Evolutionary conservation across 2,113 vertebrate species (phyloP), one percentile per base, ranked within the genome.

Genomic region (Lepisosteus osseus): DNA sequence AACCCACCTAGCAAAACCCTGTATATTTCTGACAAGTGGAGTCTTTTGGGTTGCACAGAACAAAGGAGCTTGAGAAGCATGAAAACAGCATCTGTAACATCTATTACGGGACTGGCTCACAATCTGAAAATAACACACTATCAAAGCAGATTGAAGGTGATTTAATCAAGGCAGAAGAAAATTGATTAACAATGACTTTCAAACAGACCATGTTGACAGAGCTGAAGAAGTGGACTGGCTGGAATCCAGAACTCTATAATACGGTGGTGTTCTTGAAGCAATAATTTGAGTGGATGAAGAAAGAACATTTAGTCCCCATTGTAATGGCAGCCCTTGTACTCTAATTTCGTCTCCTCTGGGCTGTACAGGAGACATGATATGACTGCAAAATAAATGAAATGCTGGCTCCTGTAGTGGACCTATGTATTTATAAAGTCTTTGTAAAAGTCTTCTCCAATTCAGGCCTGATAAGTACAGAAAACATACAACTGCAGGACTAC

Each of bases 141-240:
- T 13, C 2, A 13, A 15, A 3, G 17, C 47, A 65, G 41, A 47
- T 64, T 12, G 54, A 40, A 64, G 54, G 15, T 65, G 70, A 54
- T 71, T 71, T 55, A 71, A 65, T 64, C 63, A 65, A 64, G 3
- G 47, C 41, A 29, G 51, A 41, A 17, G 40, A 62, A 65, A 65
- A n/a, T 11, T 29, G 13, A 44, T 29, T 11, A n/a, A 41, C 11
- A 71, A 71, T 43, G 47, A 51, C 47, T 6, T 51, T 51, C 47
- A 9, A 51, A 51, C 47, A 63, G 13, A 43, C 59, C 12, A 40
- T 47, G 44, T 6, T 56, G 29, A 14, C 47, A 71, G 29, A 61
- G 40, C 63, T 64, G 44, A 7, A 42, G 13, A 9, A 17, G 14
- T 45, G 15, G 17, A 65, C 43, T 55, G 45, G 62, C 45, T 42